Base-by-base conservation (phyloP, 2,888 invertebrate species). In the Eulithis prunata region DNA sequence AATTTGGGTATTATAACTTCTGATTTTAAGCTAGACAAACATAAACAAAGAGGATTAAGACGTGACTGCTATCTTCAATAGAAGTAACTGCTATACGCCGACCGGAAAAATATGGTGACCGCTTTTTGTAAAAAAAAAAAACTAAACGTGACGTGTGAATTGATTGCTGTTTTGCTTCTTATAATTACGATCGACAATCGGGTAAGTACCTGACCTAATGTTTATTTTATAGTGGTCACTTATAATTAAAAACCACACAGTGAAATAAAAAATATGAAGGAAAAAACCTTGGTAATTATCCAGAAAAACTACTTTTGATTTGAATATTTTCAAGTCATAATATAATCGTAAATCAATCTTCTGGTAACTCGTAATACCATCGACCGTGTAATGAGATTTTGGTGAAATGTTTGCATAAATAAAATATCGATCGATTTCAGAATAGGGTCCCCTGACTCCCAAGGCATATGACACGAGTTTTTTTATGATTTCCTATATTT, bases 401-500 rank as follows among this genome's bases (percentile, higher is more conserved):
- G n/a, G 13, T 46, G 3, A 46, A 10, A 46, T 46, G 6, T n/a
- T 13, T 10, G 46, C n/a, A n/a, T 11, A 14, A 21, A 38, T 12
- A 3, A 7, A 68, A 6, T 73, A 70, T 61, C 51, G n/a, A 53
- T 13, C 12, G 64, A 38, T 21, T 65, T 45, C 46, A 80, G 74
- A 79, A 87, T 87, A 83, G 45, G 45, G 63, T 71, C 78, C 73
- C 68, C 66, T 45, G 3, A 73, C 6, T 58, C 46, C n/a, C 43
- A 46, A 62, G 55, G 14, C 52, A 47, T 60, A 66, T 67, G 63
- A 71, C 75, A 61, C 66, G 71, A 72, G 64, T 79, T 80, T 75
- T n/a, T 21, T 78, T 78, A 74, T 80, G 72, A 74, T 75, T 75
- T 77, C 74, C 76, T 75, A 80, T 78, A 78, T 80, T 82, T 85